phyloP scores from a whole-genome alignment of 1,140 invertebrate genomes.

The Procambarus clarkii region DNA sequence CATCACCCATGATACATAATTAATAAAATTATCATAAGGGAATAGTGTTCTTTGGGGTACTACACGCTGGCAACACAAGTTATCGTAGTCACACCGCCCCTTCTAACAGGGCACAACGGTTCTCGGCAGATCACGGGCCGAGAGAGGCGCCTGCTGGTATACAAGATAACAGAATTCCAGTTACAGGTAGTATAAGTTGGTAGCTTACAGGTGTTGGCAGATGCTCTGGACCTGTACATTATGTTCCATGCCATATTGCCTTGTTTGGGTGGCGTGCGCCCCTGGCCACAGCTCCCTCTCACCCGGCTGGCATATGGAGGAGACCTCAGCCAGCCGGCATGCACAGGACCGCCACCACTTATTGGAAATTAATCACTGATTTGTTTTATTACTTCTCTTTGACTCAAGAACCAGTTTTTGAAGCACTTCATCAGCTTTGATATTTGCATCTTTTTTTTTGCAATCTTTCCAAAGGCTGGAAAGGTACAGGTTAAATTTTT shows the following conservation, averaged over 20 bases:
- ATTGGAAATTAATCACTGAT: constrained; percentile 43
- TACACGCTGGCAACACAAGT: constrained; percentile 24
- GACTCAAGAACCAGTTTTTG: constrained; percentile 49
- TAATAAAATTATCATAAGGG: background rate
- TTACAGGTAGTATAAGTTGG: constrained; percentile 68
- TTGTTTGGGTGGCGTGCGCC: constrained; percentile 32
- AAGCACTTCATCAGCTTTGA: constrained; percentile 67
- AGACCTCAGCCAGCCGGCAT: constrained; percentile 60
- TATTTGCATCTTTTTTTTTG: constrained; percentile 70
- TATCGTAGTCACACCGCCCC: constrained; percentile 57
- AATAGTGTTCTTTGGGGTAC: background rate
- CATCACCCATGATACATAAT: background rate
- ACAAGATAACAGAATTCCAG: constrained; percentile 62
- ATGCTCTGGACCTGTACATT: constrained; percentile 42
- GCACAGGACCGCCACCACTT: constrained; percentile 46
- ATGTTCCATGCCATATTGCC: constrained; percentile 42
- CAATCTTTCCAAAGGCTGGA: constrained; percentile 68
- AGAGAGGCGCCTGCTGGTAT: constrained; percentile 69
- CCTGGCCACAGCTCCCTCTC: constrained; percentile 17
- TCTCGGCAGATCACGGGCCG: constrained; percentile 70
- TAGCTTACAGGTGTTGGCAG: constrained; percentile 48
- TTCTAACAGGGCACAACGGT: constrained; percentile 71
- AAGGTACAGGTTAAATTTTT: constrained; percentile 60
- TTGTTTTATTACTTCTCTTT: constrained; percentile 52
- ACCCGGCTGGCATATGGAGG: constrained; percentile 47